A percentile compares a stretch with the other conserved stretches of the same genome.
Evolutionary conservation across 30 jellyfish, hydroid and myxozoan species (phyloP).

Genomic region (Chironex yamaguchii): DNA sequence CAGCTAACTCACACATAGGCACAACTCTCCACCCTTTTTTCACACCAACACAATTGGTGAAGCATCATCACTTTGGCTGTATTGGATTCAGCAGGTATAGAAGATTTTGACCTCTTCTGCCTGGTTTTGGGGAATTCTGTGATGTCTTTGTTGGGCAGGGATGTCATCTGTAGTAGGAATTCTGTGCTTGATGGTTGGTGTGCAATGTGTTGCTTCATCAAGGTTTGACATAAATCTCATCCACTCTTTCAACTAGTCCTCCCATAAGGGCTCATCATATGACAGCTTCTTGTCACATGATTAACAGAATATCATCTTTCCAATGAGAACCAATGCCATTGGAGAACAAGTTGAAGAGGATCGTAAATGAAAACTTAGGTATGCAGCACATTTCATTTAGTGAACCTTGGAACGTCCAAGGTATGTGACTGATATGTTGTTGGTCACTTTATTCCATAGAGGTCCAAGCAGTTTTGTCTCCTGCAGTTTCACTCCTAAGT

Average conservation of each 20-base stretch:
- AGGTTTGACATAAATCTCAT: background rate
- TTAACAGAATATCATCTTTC: conserved; percentile 32
- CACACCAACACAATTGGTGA: too few species aligned
- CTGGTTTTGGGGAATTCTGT: too few species aligned
- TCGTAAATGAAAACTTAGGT: conserved; percentile 56
- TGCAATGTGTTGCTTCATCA: conserved; percentile 22
- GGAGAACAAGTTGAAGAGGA: conserved; percentile 45
- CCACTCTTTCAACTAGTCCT: conserved; percentile 4
- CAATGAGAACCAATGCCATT: conserved; percentile 62
- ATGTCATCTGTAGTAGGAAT: too few species aligned
- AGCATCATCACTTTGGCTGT: too few species aligned
- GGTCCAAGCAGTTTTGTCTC: conserved; percentile 65
- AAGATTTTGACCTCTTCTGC: too few species aligned
- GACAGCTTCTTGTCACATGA: conserved; percentile 34
- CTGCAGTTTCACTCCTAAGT: conserved; percentile 15
- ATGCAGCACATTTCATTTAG: conserved; percentile 48
- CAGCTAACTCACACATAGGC: too few species aligned
- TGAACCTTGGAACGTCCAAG: conserved; percentile 7
- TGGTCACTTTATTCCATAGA: conserved; percentile 43
- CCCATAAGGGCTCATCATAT: conserved; percentile 64
- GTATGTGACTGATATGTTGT: conserved; percentile 20
- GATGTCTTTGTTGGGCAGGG: too few species aligned
- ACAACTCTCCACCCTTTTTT: too few species aligned
- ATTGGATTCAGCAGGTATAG: too few species aligned
- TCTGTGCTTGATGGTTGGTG: too few species aligned